These are phyloP conservation scores for Elmis aenea DNA, from an alignment of 2,888 invertebrate species.

Conservation along the genomic window DNA sequence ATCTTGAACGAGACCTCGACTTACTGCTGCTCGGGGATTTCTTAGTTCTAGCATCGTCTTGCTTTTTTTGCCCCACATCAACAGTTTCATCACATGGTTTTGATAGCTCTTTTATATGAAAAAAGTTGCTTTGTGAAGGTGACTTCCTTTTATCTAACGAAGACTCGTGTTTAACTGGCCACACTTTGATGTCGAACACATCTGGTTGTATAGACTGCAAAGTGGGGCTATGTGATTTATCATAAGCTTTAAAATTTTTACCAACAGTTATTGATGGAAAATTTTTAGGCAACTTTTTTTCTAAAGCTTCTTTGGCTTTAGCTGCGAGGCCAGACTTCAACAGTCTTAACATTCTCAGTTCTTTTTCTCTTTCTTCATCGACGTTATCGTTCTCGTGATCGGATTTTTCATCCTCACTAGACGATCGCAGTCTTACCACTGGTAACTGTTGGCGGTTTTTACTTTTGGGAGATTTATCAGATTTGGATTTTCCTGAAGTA, in stretches of 20 bases:
- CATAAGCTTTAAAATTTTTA: too few species aligned
- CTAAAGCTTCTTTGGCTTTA: constrained; percentile 66
- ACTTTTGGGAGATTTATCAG: constrained; percentile 18
- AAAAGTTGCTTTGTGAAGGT: too few species aligned
- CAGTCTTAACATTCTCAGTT: constrained; percentile 62
- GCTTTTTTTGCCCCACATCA: constrained; percentile 6
- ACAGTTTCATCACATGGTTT: neutral
- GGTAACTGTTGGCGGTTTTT: constrained; percentile 41
- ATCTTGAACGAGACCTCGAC: constrained; percentile 34
- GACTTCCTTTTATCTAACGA: too few species aligned
- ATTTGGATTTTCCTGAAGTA: constrained; percentile 6
- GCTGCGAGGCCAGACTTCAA: constrained; percentile 61
- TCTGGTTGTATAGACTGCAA: constrained; percentile 40
- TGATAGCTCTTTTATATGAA: neutral
- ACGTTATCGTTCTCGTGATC: constrained; percentile 46
- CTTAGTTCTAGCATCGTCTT: constrained; percentile 9
- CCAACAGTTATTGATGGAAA: too few species aligned
- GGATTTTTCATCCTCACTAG: constrained; percentile 55
- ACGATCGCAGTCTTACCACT: constrained; percentile 52
- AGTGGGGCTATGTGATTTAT: too few species aligned
- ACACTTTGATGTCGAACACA: constrained; percentile 40
- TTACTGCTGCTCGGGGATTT: constrained; percentile 34
- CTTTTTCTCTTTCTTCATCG: constrained; percentile 61
- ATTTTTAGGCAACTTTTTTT: constrained; percentile 50
- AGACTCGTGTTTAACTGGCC: constrained; percentile 35